These are phyloP conservation scores for Aleiodes sp. DNA, from an alignment of 1,140 invertebrate species.

Conservation along the genomic window DNA sequence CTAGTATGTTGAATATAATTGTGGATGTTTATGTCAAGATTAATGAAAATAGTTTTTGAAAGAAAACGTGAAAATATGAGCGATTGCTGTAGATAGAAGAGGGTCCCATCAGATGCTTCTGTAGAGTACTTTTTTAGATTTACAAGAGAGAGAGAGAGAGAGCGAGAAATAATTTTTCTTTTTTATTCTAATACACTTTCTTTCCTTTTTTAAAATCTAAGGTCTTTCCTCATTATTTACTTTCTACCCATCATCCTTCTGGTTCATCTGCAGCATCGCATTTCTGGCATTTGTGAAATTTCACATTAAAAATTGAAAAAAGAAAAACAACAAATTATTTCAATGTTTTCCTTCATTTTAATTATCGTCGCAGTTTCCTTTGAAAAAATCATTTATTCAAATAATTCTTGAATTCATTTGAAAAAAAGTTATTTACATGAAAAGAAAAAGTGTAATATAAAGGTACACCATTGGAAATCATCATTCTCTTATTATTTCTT, in stretches of 20 bases:
- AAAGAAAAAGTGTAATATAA: neutral
- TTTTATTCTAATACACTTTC: constrained; percentile 5
- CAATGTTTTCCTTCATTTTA: neutral
- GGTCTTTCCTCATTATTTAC: constrained; percentile 19
- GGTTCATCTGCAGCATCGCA: neutral
- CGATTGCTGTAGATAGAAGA: constrained; percentile 11
- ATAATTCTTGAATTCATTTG: neutral
- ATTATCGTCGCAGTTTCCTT: neutral
- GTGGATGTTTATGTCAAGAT: constrained; percentile 13
- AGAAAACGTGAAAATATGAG: neutral
- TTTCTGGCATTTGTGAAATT: neutral
- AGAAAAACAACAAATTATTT: neutral
- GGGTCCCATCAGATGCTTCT: neutral
- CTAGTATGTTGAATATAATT: neutral
- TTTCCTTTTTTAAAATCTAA: constrained; percentile 11
- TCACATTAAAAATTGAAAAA: neutral
- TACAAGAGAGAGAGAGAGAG: constrained; percentile 12
- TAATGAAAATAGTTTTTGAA: neutral
- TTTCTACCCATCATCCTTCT: neutral
- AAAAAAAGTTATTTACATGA: neutral
- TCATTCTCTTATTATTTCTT: neutral
- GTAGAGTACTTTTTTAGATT: constrained; percentile 18
- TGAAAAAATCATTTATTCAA: constrained; percentile 8
- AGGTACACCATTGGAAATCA: neutral
- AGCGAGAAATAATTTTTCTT: neutral